Conservation (phyloP, 2,888 invertebrate genomes). For the Uropetala carovei region DNA sequence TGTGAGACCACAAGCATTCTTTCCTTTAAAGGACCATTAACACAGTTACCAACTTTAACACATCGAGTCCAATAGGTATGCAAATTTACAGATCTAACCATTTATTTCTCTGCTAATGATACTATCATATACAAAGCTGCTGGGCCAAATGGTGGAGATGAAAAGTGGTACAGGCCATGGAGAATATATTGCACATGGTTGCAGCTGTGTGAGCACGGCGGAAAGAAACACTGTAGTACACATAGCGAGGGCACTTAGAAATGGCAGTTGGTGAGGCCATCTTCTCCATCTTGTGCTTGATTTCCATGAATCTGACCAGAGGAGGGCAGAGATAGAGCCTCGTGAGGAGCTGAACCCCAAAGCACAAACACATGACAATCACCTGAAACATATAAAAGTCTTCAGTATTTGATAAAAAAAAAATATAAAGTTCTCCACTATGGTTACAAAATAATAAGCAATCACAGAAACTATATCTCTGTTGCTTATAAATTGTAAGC, state of each 20-base stretch:
- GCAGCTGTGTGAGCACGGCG: slow-evolving; percentile 86
- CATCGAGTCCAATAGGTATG: slow-evolving; percentile 22
- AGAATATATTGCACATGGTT: slow-evolving; percentile 87
- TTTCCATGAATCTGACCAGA: slow-evolving; percentile 84
- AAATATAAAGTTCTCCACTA: too few species aligned
- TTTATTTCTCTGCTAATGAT: slow-evolving; percentile 15
- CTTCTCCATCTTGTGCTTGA: slow-evolving; percentile 84
- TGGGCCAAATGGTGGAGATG: slow-evolving; percentile 82
- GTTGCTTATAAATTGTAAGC: too few species aligned
- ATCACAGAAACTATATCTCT: too few species aligned
- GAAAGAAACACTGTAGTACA: slow-evolving; percentile 85
- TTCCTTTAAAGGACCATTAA: not conserved
- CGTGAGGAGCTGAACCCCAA: slow-evolving; percentile 85
- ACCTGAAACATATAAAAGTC: slow-evolving; percentile 76
- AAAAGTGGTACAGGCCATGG: slow-evolving; percentile 82
- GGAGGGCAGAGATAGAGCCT: slow-evolving; percentile 87
- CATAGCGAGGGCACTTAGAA: slow-evolving; percentile 84
- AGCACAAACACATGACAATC: slow-evolving; percentile 80
- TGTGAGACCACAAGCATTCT: slow-evolving; percentile 32
- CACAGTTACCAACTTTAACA: not conserved
- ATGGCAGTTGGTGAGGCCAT: slow-evolving; percentile 67
- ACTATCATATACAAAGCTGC: slow-evolving; percentile 72
- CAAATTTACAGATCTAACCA: not conserved
- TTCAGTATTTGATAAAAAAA: not conserved
- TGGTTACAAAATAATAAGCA: too few species aligned